Evolutionary conservation across 2,888 invertebrate species (phyloP).

Genomic region (Morinoia aosen): DNA sequence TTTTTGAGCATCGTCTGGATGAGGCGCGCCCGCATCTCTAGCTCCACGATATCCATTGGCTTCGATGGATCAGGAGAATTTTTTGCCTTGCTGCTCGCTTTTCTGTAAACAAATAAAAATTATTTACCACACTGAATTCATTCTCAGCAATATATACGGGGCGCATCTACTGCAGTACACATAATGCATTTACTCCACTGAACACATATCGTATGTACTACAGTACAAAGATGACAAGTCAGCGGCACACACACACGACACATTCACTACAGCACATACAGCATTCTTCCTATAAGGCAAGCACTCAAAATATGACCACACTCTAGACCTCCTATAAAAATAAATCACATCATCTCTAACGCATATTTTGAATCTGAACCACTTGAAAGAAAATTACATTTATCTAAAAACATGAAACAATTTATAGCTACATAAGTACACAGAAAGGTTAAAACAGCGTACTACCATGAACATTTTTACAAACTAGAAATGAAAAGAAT

Average conservation of each 20-base stretch:
- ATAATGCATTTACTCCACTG: background rate
- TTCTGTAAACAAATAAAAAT: no score
- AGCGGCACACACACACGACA: no score
- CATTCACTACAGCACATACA: background rate
- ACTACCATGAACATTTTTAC: background rate
- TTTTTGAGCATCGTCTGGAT: constrained; percentile 73
- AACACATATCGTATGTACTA: no score
- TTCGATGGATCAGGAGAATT: constrained; percentile 52
- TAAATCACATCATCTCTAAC: no score
- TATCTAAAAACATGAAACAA: no score
- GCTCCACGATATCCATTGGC: constrained; percentile 72
- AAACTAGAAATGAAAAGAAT: background rate
- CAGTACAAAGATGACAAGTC: no score
- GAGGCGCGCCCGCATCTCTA: constrained; percentile 74
- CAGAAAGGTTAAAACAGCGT: background rate
- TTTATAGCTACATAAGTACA: background rate
- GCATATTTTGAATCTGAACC: background rate
- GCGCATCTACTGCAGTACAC: background rate
- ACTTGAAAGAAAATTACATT: background rate
- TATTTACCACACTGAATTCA: background rate
- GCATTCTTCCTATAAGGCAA: background rate
- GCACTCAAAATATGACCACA: background rate
- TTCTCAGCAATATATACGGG: background rate
- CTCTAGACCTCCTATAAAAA: background rate
- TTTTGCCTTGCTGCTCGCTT: background rate